Conservation (phyloP, 2,113 vertebrate species). For the Hassar affinis region DNA sequence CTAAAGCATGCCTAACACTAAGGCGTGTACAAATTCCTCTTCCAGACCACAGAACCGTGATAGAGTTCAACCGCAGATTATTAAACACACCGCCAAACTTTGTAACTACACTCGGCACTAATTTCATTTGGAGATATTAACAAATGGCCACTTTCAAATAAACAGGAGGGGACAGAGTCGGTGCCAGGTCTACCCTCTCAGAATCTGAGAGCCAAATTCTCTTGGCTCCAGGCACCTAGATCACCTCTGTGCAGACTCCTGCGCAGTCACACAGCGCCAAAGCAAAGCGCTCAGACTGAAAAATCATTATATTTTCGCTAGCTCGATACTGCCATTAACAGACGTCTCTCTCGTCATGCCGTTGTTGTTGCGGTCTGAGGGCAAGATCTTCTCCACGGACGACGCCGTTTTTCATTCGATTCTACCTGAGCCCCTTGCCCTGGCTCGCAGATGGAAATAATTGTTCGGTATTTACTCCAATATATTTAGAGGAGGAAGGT, state of each 20-base stretch:
- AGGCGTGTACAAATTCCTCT: slow-evolving; percentile 16
- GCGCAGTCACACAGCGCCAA: background rate
- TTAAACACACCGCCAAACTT: slow-evolving; percentile 25
- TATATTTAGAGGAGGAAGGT: slow-evolving; percentile 50
- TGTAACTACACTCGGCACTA: slow-evolving; percentile 24
- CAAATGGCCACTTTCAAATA: slow-evolving; percentile 9
- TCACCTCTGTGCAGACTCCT: background rate
- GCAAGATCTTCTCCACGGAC: background rate
- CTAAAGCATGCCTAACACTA: background rate
- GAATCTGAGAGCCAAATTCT: background rate
- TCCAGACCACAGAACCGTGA: slow-evolving; percentile 8
- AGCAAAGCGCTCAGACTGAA: slow-evolving; percentile 41
- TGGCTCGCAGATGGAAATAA: slow-evolving; percentile 63
- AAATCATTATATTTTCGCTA: slow-evolving; percentile 3
- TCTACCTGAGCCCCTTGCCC: slow-evolving; percentile 58
- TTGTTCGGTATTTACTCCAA: slow-evolving; percentile 38
- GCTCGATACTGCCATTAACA: slow-evolving; percentile 2
- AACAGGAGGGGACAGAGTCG: background rate
- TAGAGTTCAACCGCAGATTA: background rate
- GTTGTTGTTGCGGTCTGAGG: background rate
- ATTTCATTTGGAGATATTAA: slow-evolving; percentile 32
- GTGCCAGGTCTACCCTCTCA: background rate
- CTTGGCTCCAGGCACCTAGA: background rate
- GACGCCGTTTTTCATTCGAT: slow-evolving; percentile 35
- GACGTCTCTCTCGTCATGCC: background rate